Percentiles rank a stretch among this genome's conserved stretches.
Conservation (phyloP, 2,113 vertebrate species). For the Anthoscopus minutus region DNA sequence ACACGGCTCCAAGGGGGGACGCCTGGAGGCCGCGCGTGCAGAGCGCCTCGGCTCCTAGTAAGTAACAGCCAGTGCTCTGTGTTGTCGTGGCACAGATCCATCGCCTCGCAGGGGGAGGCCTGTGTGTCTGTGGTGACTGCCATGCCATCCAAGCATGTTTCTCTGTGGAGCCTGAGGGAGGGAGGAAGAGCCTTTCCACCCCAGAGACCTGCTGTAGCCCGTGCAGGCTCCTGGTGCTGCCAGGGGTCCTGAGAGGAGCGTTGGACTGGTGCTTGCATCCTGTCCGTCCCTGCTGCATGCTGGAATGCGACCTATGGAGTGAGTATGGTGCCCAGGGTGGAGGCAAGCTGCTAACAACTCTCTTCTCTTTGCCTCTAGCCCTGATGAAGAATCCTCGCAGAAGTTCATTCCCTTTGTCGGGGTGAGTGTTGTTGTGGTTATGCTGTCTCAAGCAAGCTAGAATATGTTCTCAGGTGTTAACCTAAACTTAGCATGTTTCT, state of each 20-base stretch:
- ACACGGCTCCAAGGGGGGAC: conserved; percentile 9
- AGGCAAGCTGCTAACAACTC: not conserved
- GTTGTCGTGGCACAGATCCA: conserved; percentile 25
- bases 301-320: not conserved
- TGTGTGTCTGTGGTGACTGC: conserved; percentile 5
- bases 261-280: conserved; percentile 32
- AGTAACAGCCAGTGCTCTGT: not conserved
- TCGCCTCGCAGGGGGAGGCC: not conserved
- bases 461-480: not conserved
- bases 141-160: conserved; percentile 36
- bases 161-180: conserved; percentile 6
- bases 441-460: not conserved
- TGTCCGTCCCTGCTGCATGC: conserved; percentile 61
- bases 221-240: not conserved
- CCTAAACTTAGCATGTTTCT: not conserved
- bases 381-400: conserved; percentile 94
- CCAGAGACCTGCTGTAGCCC: not conserved
- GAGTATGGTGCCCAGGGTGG: not conserved
- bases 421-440: conserved; percentile 69
- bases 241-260: not conserved
- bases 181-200: not conserved
- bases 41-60: not conserved
- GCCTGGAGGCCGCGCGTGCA: not conserved
- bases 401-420: conserved; percentile 97
- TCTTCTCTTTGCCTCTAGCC: conserved; percentile 72